Conservation (phyloP, 2,113 vertebrate genomes). For the Pelobates fuscus region DNA sequence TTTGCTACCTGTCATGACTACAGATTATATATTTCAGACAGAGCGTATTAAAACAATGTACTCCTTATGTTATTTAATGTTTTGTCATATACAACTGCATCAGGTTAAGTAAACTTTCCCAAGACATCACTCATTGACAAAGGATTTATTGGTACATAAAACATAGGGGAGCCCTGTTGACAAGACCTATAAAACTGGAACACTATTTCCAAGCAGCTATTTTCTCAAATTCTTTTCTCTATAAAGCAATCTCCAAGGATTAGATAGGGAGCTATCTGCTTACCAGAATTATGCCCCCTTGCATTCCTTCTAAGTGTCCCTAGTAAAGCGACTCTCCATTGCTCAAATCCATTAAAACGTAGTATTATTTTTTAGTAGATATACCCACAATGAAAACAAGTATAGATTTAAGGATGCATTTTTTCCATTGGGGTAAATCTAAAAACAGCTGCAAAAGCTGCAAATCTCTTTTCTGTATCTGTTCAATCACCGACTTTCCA, state of each 20-base stretch:
- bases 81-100: constrained; percentile 7
- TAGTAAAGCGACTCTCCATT: too few species aligned
- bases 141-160: constrained; percentile 10
- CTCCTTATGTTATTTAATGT: constrained; percentile 1
- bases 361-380: too few species aligned
- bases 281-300: too few species aligned
- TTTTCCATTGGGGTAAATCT: too few species aligned
- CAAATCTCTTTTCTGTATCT: too few species aligned
- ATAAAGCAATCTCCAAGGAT: neutral
- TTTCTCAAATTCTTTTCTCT: constrained; percentile 1
- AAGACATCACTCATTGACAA: neutral
- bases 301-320: too few species aligned
- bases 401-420: too few species aligned
- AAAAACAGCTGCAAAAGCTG: too few species aligned
- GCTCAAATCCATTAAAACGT: too few species aligned
- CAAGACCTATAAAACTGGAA: constrained; percentile 19
- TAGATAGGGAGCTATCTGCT: too few species aligned
- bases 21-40: neutral
- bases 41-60: neutral
- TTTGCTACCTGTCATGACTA: constrained; percentile 19
- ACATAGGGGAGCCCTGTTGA: constrained; percentile 17
- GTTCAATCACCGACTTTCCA: too few species aligned
- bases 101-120: neutral
- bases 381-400: too few species aligned
- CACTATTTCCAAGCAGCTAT: constrained; percentile 11